Percentiles rank a stretch among this genome's conserved stretches.
Evolutionary conservation across 2,113 vertebrate species (phyloP).

Genomic region (Oplegnathus fasciatus): DNA sequence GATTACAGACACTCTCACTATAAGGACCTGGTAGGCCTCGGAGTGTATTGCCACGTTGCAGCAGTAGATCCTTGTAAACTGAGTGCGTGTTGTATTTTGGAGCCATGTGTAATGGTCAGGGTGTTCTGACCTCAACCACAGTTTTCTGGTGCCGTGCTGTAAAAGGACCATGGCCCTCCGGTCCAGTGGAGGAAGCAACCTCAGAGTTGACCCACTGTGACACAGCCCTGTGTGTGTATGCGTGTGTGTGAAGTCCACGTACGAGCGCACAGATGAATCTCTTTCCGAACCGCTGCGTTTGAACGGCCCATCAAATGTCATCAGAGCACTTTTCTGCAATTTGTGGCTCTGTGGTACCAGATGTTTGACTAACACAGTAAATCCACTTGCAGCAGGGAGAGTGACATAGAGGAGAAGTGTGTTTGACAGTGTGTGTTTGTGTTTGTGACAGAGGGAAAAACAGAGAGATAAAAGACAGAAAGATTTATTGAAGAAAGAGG

Average conservation of each 20-base stretch:
- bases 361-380: slow-evolving; percentile 40
- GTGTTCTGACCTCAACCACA: slow-evolving; percentile 75
- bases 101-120: slow-evolving; percentile 60
- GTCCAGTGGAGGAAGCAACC: slow-evolving; percentile 36
- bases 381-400: not conserved
- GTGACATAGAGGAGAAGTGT: slow-evolving; percentile 3
- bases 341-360: slow-evolving; percentile 48
- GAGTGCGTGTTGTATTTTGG: slow-evolving; percentile 69
- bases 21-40: slow-evolving; percentile 18
- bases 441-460: slow-evolving; percentile 18
- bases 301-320: slow-evolving; percentile 8
- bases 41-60: slow-evolving; percentile 73
- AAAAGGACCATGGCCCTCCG: slow-evolving; percentile 20
- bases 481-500: slow-evolving; percentile 23
- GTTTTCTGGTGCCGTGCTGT: slow-evolving; percentile 44
- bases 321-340: slow-evolving; percentile 30
- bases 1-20: not conserved
- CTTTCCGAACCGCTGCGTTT: not conserved
- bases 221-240: slow-evolving; percentile 28
- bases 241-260: not conserved
- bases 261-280: not conserved
- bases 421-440: slow-evolving; percentile 26
- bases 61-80: slow-evolving; percentile 48
- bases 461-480: slow-evolving; percentile 10
- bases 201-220: slow-evolving; percentile 37